These are phyloP conservation scores for Gonocerus acuteangulatus DNA, from an alignment of 2,888 invertebrate species.

Conservation along the genomic window DNA sequence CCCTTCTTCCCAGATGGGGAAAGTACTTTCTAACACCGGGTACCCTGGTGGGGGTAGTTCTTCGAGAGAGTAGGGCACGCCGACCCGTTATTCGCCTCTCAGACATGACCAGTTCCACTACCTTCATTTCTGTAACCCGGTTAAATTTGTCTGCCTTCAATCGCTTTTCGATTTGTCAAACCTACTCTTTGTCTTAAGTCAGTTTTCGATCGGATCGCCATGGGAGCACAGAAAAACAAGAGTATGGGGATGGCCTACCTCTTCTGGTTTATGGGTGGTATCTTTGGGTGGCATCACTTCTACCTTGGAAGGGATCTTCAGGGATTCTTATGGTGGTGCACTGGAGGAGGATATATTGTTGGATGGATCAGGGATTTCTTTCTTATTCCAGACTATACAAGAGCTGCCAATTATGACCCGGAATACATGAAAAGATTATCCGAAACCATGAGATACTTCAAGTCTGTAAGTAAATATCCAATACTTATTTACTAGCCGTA, in stretches of 20 bases:
- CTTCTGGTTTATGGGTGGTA: constrained; percentile 79
- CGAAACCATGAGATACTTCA: constrained; percentile 52
- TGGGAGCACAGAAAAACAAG: constrained; percentile 40
- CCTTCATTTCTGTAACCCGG: neutral
- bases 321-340: constrained; percentile 83
- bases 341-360: constrained; percentile 75
- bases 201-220: neutral
- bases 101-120: constrained; percentile 14
- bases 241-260: constrained; percentile 63
- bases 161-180: neutral
- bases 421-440: constrained; percentile 57
- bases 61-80: constrained; percentile 11
- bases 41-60: neutral
- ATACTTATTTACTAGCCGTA: neutral
- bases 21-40: too few relatives aligned
- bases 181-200: neutral
- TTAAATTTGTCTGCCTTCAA: neutral
- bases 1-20: too few relatives aligned
- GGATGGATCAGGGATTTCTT: constrained; percentile 84
- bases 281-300: constrained; percentile 83
- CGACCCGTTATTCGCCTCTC: constrained; percentile 5
- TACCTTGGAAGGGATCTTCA: constrained; percentile 83
- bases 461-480: constrained; percentile 51
- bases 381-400: constrained; percentile 75
- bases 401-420: constrained; percentile 69